These are phyloP conservation scores for Polyommatus iphigenia DNA, from an alignment of 2,888 invertebrate genomes.

Conservation along the genomic window DNA sequence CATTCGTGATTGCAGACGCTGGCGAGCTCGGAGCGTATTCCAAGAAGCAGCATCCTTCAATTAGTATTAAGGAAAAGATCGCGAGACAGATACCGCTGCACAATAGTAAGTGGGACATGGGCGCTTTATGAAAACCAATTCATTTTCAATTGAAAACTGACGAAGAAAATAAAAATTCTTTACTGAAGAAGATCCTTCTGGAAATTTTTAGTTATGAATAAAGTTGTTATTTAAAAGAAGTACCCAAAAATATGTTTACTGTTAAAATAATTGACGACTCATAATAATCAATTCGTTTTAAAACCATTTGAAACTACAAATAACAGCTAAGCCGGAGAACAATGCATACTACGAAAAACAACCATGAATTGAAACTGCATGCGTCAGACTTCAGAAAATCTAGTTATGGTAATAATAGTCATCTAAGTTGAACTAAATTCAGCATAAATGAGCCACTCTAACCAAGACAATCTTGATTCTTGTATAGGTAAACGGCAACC, in stretches of 20 bases:
- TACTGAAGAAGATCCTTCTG: too few species aligned
- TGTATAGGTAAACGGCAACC: too few species aligned
- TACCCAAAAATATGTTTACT: neutral
- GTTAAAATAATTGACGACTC: neutral
- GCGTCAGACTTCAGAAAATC: neutral
- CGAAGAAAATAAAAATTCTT: neutral
- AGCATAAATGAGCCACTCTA: neutral
- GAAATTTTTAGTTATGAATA: too few species aligned
- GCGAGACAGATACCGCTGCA: slow-evolving; percentile 41
- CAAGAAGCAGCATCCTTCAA: slow-evolving; percentile 39
- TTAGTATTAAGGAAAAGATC: slow-evolving; percentile 48
- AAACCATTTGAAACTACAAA: neutral
- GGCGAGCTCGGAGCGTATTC: slow-evolving; percentile 13
- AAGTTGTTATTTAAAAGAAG: neutral
- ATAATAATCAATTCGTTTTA: neutral
- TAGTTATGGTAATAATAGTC: neutral
- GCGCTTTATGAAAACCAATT: slow-evolving; percentile 1
- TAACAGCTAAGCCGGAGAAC: neutral
- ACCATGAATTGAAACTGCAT: neutral
- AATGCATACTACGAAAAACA: neutral
- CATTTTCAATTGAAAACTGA: neutral
- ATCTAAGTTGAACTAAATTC: neutral
- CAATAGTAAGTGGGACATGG: slow-evolving; percentile 31
- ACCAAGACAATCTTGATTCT: neutral
- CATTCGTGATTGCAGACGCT: neutral